phyloP scores from a whole-genome alignment of 2,113 vertebrate species.

The Helogale parvula region DNA sequence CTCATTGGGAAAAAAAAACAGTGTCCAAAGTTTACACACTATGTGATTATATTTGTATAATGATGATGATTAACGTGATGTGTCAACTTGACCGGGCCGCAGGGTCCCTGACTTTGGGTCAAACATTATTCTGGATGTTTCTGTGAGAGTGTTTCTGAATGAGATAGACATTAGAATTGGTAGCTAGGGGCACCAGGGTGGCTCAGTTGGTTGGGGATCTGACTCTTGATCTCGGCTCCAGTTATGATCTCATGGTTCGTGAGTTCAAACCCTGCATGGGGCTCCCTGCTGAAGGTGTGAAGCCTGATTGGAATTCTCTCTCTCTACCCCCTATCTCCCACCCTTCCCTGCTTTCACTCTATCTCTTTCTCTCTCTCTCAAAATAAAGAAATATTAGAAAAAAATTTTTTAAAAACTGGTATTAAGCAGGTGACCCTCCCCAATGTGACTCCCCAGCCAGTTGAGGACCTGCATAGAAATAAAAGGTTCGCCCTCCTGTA shows the following conservation, averaged over 20 bases:
- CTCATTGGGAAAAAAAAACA: neutral
- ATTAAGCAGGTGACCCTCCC: too few relatives aligned
- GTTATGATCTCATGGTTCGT: too few relatives aligned
- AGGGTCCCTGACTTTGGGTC: neutral
- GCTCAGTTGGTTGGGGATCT: too few relatives aligned
- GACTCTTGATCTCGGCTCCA: too few relatives aligned
- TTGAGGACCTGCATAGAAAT: neutral
- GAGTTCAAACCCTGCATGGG: too few relatives aligned
- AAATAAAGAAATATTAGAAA: too few relatives aligned
- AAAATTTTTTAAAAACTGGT: too few relatives aligned
- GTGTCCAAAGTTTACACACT: neutral
- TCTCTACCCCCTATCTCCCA: too few relatives aligned
- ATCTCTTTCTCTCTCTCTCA: too few relatives aligned
- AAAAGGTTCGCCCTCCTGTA: neutral
- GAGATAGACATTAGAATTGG: neutral
- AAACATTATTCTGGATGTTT: neutral
- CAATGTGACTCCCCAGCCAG: neutral
- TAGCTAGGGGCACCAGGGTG: neutral
- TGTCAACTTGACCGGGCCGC: neutral
- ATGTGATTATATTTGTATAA: neutral
- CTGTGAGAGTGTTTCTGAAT: neutral
- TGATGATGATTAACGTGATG: neutral
- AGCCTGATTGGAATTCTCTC: too few relatives aligned
- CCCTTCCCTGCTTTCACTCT: too few relatives aligned
- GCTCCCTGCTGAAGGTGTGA: too few relatives aligned